Percentiles rank a stretch among this genome's conserved stretches.
phyloP scores from a whole-genome alignment of 1,140 invertebrate genomes.

The Oreohelix idahoensis region DNA sequence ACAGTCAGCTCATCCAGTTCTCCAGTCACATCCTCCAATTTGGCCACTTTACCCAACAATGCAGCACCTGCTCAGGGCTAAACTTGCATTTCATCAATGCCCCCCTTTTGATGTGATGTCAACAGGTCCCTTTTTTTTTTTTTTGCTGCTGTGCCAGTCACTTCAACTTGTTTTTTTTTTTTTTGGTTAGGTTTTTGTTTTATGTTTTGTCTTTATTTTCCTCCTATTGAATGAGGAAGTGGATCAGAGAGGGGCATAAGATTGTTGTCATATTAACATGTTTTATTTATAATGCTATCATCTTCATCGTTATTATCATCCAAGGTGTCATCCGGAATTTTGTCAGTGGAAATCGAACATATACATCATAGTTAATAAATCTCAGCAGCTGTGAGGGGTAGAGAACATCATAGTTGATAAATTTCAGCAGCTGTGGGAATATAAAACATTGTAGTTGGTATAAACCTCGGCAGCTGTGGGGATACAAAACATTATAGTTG shows the following conservation, averaged over 20 bases:
- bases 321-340: no score
- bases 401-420: no score
- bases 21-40: conserved; percentile 69
- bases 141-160: conserved; percentile 15
- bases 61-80: conserved; percentile 63
- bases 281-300: background rate
- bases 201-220: background rate
- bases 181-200: background rate
- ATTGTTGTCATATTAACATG: background rate
- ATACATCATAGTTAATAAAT: no score
- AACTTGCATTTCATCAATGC: conserved; percentile 5
- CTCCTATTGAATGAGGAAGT: background rate
- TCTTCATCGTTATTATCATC: background rate
- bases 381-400: no score
- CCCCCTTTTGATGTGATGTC: conserved; percentile 1
- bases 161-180: background rate
- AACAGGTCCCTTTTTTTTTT: background rate
- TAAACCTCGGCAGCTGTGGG: no score
- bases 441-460: no score
- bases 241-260: background rate
- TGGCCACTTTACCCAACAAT: conserved; percentile 69
- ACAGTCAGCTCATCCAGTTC: conserved; percentile 70
- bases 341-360: no score
- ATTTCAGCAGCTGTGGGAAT: no score
- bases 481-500: no score